Evolutionary conservation across 2,888 invertebrate species (phyloP).

Genomic region (Palloptera scutellata): DNA sequence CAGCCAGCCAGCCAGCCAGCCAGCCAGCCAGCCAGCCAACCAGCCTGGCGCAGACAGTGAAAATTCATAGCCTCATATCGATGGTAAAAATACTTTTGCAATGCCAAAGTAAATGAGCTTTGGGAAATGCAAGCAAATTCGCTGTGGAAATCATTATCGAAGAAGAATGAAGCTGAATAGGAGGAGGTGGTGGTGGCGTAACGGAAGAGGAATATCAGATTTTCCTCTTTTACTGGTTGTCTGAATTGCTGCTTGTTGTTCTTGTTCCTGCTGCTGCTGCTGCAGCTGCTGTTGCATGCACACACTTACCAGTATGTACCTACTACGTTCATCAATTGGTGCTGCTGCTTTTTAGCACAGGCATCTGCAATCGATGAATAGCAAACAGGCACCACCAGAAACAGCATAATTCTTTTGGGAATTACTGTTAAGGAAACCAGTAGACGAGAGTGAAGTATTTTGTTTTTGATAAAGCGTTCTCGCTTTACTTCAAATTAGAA

Average conservation of each 20-base stretch:
- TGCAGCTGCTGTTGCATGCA: background rate
- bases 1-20: no score
- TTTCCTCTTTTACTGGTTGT: background rate
- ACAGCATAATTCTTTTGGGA: background rate
- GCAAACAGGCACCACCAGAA: no score
- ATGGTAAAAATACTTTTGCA: slow-evolving; percentile 7
- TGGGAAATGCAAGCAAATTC: slow-evolving; percentile 40
- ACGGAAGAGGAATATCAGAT: slow-evolving; percentile 9
- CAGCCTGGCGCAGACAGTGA: no score
- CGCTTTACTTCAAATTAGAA: background rate
- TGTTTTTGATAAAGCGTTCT: no score
- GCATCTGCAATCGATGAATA: slow-evolving; percentile 11
- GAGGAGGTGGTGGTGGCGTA: background rate
- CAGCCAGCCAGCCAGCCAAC: no score
- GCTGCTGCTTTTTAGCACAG: background rate
- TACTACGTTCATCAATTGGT: background rate
- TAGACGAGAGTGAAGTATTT: background rate
- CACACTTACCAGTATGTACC: background rate
- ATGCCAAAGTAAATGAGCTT: slow-evolving; percentile 38
- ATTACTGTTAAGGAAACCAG: slow-evolving; percentile 18
- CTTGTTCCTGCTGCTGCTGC: no score
- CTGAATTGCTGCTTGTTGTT: background rate
- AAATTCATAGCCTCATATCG: no score
- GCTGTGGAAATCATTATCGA: slow-evolving; percentile 41
- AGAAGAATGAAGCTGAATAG: slow-evolving; percentile 21